Evolutionary conservation across 2,113 vertebrate genomes (phyloP), one percentile per base, ranked within the genome.

Genomic region (Tenebrosternarchus preto): DNA sequence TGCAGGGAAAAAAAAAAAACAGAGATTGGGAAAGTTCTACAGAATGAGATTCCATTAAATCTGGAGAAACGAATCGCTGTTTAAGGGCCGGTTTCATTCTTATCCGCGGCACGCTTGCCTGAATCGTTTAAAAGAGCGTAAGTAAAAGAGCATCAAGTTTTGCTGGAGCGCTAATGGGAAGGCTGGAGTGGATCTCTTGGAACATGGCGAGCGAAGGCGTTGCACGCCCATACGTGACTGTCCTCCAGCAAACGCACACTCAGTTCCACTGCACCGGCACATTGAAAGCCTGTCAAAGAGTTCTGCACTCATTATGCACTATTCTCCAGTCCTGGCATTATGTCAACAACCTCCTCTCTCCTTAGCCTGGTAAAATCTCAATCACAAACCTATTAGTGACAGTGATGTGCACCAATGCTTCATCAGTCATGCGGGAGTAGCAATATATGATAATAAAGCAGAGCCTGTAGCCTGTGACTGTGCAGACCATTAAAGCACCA

Each of bases 11-110:
- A 15, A 50, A 50, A 11, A 15, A 50, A 86, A 86, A 83, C 83
- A 88, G 82, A 87, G 82, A 82, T 84, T 85, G 84, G 83, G 64
- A 78, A 84, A 87, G 79, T 81, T 83, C 33, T 69, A 60, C 55
- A 69, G 67, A 36, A 68, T 33, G 56, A 89, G 84, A 88, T 89
- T 81, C 86, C 84, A 82, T 82, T 81, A 82, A 36, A 57, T 25
- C 11, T 16, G 15, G 75, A 25, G 59, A 60, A 57, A 46, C 56
- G 24, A 57, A 77, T 69, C 63, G 76, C 64, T 57, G 63, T 77
- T 77, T 43, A 77, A 68, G 55, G 31, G 50, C 33, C 57, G 24
- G 25, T 77, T 68, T 68, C 56, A 24, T 56, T 67, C 27, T 43
- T 29, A 77, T 27, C 11, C 61, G 15, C 29, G n/a, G 39, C 55